Base-by-base conservation (phyloP, 1,140 invertebrate species). In the Ceratoteleas bidentatus region DNA sequence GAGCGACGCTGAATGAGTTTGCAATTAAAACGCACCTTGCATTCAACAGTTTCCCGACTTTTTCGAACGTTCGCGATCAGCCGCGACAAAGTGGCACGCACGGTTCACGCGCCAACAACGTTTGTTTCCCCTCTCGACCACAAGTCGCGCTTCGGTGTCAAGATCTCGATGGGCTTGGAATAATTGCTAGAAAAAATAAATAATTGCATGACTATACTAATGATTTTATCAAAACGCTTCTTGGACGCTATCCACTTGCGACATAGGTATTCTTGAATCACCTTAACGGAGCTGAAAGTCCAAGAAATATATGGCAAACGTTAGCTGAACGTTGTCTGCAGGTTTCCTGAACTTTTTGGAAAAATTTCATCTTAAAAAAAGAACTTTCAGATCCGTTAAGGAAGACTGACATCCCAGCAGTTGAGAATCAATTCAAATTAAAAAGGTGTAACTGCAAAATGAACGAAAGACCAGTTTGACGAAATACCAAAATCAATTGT, bases 1-100 rank as follows among this genome's bases (percentile, higher is more conserved):
- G 13, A 33, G 16, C 13, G 49, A 33, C 14, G 36, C 5, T 33
- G 13, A 65, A 70, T 60, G 60, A 72, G 60, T 61, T 79, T 66
- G 61, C 61, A 72, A 79, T 79, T 72, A 79, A 58, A 77, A 70
- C 50, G 61, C 76, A 79, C 76, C 76, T 72, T 72, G 68, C 40
- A 62, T 68, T 79, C 62, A 54, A 79, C 76, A 65, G 66, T 72
- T 77, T 64, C 32, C 56, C 57, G n/a, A 6, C 56, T 76, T 70
- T 70, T 70, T 34, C 24, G 60, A 47, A 78, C 64, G 64, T 70
- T 64, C 14, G 10, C 43, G 10, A 53, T 66, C 50, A 74, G 38
- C 43, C 60, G 40, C 40, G 33, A 65, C 40, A 58, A 65, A 62
- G 43, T 65, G 13, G 40, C 16, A 74, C 60, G 57, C 24, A 43